These are phyloP conservation scores for Diachrysia chrysitis DNA, from an alignment of 2,888 invertebrate species.

Conservation along the genomic window DNA sequence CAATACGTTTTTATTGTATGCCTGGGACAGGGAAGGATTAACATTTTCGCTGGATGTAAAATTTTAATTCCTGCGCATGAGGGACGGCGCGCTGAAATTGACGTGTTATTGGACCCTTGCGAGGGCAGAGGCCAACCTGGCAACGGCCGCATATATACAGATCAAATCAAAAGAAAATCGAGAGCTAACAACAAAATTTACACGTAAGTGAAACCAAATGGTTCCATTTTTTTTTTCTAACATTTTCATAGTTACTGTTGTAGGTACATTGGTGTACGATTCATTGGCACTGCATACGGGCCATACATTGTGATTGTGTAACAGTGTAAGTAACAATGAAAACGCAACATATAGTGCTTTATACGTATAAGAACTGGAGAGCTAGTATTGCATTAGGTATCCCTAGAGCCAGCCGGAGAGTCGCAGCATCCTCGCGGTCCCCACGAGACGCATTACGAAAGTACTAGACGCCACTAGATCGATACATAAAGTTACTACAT, in stretches of 20 bases:
- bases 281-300: background rate
- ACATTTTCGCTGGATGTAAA: slow-evolving; percentile 84
- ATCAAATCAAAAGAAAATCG: slow-evolving; percentile 59
- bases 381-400: slow-evolving; percentile 86
- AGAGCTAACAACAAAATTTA: slow-evolving; percentile 2
- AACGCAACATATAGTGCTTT: slow-evolving; percentile 60
- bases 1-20: slow-evolving; percentile 83
- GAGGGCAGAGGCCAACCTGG: slow-evolving; percentile 54
- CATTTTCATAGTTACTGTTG: too few relatives aligned
- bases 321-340: slow-evolving; percentile 59
- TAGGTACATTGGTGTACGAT: background rate
- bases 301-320: slow-evolving; percentile 19
- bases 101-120: slow-evolving; percentile 82
- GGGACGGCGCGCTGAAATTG: slow-evolving; percentile 79
- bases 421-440: slow-evolving; percentile 83
- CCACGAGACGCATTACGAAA: slow-evolving; percentile 86
- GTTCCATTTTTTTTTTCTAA: too few relatives aligned
- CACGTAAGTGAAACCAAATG: background rate
- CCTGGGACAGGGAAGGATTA: slow-evolving; percentile 83
- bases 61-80: slow-evolving; percentile 84
- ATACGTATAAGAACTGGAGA: slow-evolving; percentile 67
- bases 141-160: slow-evolving; percentile 47
- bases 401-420: slow-evolving; percentile 76
- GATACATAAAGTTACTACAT: slow-evolving; percentile 82
- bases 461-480: slow-evolving; percentile 85